These are phyloP conservation scores for Stomatorhinus ivindoensis DNA, from an alignment of 2,113 vertebrate species.

Conservation along the genomic window DNA sequence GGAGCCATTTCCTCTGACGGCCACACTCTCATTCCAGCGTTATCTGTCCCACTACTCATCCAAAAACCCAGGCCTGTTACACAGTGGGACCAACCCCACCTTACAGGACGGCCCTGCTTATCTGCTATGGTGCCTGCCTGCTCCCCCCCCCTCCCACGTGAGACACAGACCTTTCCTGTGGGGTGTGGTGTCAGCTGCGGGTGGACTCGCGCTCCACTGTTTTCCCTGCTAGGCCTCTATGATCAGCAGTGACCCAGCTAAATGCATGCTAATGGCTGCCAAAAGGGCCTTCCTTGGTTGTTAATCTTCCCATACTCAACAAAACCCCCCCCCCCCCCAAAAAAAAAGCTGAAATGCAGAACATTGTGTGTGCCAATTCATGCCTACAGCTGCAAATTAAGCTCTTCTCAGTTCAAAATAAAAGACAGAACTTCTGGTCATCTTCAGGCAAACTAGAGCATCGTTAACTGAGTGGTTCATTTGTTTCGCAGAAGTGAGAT, in stretches of 20 bases:
- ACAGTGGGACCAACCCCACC: background rate
- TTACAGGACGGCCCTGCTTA: slow-evolving; percentile 30
- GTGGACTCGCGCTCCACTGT: background rate
- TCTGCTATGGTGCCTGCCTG: slow-evolving; percentile 22
- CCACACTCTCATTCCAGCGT: slow-evolving; percentile 19
- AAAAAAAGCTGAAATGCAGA: background rate
- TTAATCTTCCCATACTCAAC: background rate
- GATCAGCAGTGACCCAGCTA: background rate
- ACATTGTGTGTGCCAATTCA: background rate
- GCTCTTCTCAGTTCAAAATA: background rate
- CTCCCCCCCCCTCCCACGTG: background rate
- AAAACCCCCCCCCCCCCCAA: background rate
- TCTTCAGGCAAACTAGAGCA: background rate
- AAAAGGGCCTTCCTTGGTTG: background rate
- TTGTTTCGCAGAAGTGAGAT: background rate
- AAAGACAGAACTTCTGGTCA: background rate
- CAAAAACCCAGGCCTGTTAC: slow-evolving; percentile 1
- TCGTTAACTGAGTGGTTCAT: background rate
- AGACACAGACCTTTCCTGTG: slow-evolving; percentile 7
- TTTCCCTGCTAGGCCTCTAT: background rate
- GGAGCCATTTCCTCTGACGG: background rate
- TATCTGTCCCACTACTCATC: slow-evolving; percentile 14
- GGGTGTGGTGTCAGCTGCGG: background rate
- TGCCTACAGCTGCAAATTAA: background rate
- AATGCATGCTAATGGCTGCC: background rate